Evolutionary conservation across 1,140 invertebrate genomes (phyloP).

Genomic region (Hyles euphorbiae): DNA sequence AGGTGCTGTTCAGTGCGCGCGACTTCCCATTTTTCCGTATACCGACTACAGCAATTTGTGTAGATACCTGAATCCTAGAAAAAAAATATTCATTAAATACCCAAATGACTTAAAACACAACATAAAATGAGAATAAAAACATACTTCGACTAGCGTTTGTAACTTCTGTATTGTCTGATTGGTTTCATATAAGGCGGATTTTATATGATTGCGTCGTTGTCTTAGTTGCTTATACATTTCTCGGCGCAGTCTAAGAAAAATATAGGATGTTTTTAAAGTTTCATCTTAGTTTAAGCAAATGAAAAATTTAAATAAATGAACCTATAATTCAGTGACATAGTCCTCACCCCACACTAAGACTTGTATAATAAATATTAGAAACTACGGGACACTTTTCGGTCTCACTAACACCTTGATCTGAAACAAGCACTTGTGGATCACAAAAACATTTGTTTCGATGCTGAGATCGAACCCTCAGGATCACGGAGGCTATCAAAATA

Average conservation of each 20-base stretch:
- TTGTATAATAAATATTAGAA: too few species aligned
- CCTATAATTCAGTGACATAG: too few species aligned
- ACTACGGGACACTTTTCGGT: too few species aligned
- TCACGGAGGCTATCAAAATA: too few species aligned
- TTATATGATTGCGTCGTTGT: slow-evolving; percentile 54
- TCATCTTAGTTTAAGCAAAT: too few species aligned
- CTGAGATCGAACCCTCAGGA: too few species aligned
- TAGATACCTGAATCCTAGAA: slow-evolving; percentile 43
- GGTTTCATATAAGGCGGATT: slow-evolving; percentile 46
- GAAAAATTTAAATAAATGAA: too few species aligned
- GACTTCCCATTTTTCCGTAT: slow-evolving; percentile 46
- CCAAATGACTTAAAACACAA: slow-evolving; percentile 26
- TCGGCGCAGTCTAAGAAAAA: slow-evolving; percentile 28
- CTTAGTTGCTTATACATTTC: slow-evolving; percentile 46
- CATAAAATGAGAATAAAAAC: slow-evolving; percentile 1
- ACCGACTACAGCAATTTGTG: slow-evolving; percentile 42
- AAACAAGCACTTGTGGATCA: too few species aligned
- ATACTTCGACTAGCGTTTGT: slow-evolving; percentile 46
- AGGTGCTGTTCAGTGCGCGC: slow-evolving; percentile 53
- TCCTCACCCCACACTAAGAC: too few species aligned
- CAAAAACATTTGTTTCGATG: too few species aligned
- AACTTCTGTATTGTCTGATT: slow-evolving; percentile 40
- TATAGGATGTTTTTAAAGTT: background rate
- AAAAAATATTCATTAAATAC: slow-evolving; percentile 24
- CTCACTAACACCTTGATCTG: too few species aligned